Evolutionary conservation across 2,113 vertebrate species (phyloP).

Genomic region (Oxyruncus cristatus): DNA sequence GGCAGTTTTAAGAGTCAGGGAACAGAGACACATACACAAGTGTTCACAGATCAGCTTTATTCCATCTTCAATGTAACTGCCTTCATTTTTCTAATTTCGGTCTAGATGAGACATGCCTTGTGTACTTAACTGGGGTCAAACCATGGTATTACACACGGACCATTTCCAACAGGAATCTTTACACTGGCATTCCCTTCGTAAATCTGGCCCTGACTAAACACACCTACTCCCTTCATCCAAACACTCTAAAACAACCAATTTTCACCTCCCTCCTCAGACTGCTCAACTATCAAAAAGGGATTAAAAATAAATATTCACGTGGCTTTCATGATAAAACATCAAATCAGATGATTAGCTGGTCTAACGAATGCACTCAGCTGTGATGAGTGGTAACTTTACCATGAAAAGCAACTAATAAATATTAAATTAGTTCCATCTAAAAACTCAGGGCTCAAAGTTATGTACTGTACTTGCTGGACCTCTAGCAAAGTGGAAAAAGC

Average conservation of each 20-base stretch:
- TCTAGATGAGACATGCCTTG: not conserved
- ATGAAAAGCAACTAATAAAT: conserved; percentile 6
- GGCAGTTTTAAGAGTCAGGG: not conserved
- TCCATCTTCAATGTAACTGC: not conserved
- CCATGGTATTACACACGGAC: not conserved
- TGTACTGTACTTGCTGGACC: not conserved
- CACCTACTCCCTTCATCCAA: conserved; percentile 24
- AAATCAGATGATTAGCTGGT: not conserved
- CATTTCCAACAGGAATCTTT: conserved; percentile 40
- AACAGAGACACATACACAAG: not conserved
- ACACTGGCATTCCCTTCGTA: conserved; percentile 4
- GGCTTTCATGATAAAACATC: not conserved
- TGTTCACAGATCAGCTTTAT: not conserved
- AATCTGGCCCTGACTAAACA: conserved; percentile 10
- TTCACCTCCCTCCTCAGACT: not conserved
- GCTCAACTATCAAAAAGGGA: not conserved
- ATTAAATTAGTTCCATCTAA: conserved; percentile 21
- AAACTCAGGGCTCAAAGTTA: conserved; percentile 1
- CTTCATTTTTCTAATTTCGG: conserved; percentile 16
- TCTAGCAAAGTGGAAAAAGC: conserved; percentile 6
- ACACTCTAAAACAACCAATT: not conserved
- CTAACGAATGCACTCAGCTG: not conserved
- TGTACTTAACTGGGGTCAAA: conserved; percentile 19
- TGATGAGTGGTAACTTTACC: not conserved
- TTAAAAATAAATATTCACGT: not conserved